phyloP scores from a whole-genome alignment of 1,140 invertebrate genomes.

The Apolygus lucorum region DNA sequence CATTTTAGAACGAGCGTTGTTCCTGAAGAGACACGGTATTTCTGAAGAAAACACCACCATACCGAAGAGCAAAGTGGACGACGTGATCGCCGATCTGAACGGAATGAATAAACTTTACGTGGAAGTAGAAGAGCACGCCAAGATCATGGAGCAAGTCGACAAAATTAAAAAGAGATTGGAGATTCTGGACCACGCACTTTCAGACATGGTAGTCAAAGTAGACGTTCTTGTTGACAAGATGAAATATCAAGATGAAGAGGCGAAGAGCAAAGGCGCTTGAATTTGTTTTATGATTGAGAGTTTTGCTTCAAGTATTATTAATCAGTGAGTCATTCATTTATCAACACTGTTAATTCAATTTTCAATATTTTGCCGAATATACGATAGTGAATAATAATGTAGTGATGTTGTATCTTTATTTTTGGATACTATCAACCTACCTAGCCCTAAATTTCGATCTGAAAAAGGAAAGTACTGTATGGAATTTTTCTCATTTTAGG shows the following conservation, averaged over 20 bases:
- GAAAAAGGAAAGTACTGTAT: no score
- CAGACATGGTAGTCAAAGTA: conserved; percentile 6
- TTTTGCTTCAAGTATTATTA: no score
- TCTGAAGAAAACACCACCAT: background rate
- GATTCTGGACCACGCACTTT: background rate
- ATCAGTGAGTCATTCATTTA: no score
- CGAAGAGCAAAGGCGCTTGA: no score
- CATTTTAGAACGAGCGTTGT: background rate
- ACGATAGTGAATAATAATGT: no score
- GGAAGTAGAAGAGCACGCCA: conserved; percentile 8
- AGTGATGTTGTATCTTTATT: no score
- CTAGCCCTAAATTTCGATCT: no score
- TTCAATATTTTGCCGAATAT: no score
- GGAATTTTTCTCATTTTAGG: no score
- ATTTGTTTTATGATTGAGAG: no score
- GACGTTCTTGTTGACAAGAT: background rate
- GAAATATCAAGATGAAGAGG: background rate
- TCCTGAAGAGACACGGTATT: background rate
- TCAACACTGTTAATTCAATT: no score
- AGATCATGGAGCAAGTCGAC: conserved; percentile 1
- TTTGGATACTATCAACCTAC: no score
- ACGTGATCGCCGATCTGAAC: background rate
- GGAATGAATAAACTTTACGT: conserved; percentile 7
- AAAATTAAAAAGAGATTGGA: background rate
- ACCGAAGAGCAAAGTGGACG: conserved; percentile 11